Conservation (phyloP, 2,888 invertebrate species). For the Amblyteles armatorius region DNA sequence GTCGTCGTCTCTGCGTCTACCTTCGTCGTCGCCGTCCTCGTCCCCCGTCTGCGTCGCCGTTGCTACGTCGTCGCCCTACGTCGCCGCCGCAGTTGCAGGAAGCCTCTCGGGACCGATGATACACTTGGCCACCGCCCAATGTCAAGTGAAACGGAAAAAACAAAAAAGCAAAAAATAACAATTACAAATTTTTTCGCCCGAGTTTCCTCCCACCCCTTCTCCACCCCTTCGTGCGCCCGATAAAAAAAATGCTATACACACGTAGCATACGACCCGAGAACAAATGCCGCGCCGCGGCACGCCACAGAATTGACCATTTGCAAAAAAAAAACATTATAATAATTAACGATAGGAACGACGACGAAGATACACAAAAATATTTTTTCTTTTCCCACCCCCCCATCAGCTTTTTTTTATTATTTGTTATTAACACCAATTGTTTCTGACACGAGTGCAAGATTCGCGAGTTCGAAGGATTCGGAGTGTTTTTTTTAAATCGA, state of each 20-base stretch:
- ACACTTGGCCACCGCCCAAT: slow-evolving; percentile 68
- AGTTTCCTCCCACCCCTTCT: slow-evolving; percentile 21
- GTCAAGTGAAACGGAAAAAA: slow-evolving; percentile 65
- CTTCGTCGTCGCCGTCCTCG: slow-evolving; percentile 70
- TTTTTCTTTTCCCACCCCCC: slow-evolving; percentile 50
- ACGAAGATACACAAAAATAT: slow-evolving; percentile 50
- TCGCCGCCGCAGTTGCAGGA: slow-evolving; percentile 82
- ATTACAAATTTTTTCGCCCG: slow-evolving; percentile 33
- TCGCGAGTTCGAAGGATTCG: slow-evolving; percentile 20
- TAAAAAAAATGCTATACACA: slow-evolving; percentile 22
- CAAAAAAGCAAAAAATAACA: slow-evolving; percentile 36
- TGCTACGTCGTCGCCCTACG: slow-evolving; percentile 69
- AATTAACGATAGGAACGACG: slow-evolving; percentile 55
- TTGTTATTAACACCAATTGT: not conserved
- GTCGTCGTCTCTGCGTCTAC: slow-evolving; percentile 88
- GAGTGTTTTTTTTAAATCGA: slow-evolving; percentile 13
- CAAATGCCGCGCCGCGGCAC: slow-evolving; percentile 52
- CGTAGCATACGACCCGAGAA: slow-evolving; percentile 47
- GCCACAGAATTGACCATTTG: slow-evolving; percentile 26
- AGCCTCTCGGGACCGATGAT: slow-evolving; percentile 83
- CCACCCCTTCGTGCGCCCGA: slow-evolving; percentile 33
- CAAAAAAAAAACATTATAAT: slow-evolving; percentile 8
- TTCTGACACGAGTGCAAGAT: slow-evolving; percentile 3
- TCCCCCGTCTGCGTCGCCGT: slow-evolving; percentile 73
- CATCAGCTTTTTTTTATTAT: slow-evolving; percentile 16